These are phyloP conservation scores for Pipistrellus nathusii DNA, from an alignment of 2,797 vertebrate species.

Conservation along the genomic window DNA sequence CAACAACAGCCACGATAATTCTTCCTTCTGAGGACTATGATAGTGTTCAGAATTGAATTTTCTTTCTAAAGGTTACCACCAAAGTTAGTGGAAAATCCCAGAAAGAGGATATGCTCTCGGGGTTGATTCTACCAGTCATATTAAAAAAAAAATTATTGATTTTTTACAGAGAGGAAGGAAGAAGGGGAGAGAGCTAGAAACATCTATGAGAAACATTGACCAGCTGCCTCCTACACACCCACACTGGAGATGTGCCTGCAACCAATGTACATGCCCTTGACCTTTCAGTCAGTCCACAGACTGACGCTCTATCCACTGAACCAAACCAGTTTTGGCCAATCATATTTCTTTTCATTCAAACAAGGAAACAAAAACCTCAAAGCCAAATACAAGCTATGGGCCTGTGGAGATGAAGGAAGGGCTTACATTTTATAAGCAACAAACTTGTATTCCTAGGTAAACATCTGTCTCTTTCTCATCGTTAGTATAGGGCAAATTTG, in stretches of 20 bases:
- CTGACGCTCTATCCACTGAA: too few species aligned
- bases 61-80: slow-evolving; percentile 9
- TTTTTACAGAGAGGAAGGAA: too few species aligned
- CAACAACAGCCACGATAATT: neutral
- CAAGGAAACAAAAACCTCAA: neutral
- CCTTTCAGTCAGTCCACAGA: too few species aligned
- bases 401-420: neutral
- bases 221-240: too few species aligned
- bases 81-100: neutral
- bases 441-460: neutral
- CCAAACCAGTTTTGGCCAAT: neutral
- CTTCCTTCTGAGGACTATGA: neutral
- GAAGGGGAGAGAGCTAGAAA: too few species aligned
- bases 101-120: neutral
- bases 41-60: neutral
- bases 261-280: too few species aligned
- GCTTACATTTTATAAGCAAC: neutral
- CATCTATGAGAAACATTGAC: too few species aligned
- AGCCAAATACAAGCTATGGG: neutral
- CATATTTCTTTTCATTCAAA: neutral
- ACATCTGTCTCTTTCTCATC: neutral
- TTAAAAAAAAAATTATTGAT: neutral
- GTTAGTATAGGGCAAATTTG: neutral
- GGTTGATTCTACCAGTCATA: neutral
- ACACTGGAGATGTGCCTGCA: too few species aligned